These are phyloP conservation scores for Meleagris gallopavo DNA, from an alignment of 2,113 vertebrate genomes.

Conservation along the genomic window DNA sequence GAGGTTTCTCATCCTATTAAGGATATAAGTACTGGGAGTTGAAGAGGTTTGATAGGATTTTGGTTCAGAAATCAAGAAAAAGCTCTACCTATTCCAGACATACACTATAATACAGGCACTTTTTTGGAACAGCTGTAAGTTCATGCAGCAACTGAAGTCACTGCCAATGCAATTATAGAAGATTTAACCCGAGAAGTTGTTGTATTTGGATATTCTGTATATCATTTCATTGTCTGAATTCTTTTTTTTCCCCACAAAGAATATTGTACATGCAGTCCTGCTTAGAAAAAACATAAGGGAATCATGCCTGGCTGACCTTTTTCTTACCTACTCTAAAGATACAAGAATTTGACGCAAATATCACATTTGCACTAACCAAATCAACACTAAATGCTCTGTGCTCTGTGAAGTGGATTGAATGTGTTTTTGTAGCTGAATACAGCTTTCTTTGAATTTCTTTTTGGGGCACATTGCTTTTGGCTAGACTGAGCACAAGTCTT, in stretches of 20 bases:
- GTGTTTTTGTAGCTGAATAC: constrained; percentile 48
- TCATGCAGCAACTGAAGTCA: not conserved
- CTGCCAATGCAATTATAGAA: not conserved
- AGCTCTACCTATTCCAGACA: not conserved
- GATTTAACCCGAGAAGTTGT: not conserved
- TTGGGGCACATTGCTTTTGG: not conserved
- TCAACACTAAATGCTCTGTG: constrained; percentile 56
- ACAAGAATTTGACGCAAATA: constrained; percentile 56
- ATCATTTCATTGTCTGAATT: not conserved
- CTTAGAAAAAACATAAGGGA: not conserved
- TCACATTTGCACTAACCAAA: constrained; percentile 47
- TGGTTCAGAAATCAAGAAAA: not conserved
- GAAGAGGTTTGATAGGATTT: not conserved
- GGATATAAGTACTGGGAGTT: not conserved
- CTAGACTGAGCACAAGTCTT: constrained; percentile 21
- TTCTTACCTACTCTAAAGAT: constrained; percentile 48
- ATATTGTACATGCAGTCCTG: not conserved
- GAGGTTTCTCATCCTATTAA: not conserved
- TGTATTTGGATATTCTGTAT: not conserved
- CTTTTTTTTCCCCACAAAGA: not conserved
- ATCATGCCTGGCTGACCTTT: constrained; percentile 52
- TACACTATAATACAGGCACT: not conserved
- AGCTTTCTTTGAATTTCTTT: constrained; percentile 53
- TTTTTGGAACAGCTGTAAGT: not conserved
- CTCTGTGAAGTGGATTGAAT: constrained; percentile 60